Evolutionary conservation across 2,888 invertebrate species (phyloP).

Genomic region (Carcina quercana): DNA sequence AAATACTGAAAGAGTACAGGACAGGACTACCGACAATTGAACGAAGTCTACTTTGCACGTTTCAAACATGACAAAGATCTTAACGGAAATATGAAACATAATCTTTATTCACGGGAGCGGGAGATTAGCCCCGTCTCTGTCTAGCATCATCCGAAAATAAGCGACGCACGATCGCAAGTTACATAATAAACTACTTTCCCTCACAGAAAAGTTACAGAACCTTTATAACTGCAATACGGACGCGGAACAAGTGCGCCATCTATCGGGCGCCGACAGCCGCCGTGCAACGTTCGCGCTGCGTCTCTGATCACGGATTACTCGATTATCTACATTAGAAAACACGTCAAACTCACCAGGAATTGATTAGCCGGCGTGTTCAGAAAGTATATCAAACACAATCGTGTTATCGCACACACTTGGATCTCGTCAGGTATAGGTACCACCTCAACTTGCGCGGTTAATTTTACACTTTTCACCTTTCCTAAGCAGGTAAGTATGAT

Average conservation of each 20-base stretch:
- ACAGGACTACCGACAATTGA: too few relatives aligned
- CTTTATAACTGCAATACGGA: slow-evolving; percentile 57
- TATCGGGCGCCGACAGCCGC: slow-evolving; percentile 25
- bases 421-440: slow-evolving; percentile 1
- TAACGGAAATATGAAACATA: too few relatives aligned
- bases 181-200: slow-evolving; percentile 30
- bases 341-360: slow-evolving; percentile 11
- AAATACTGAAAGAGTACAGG: too few relatives aligned
- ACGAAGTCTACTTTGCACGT: too few relatives aligned
- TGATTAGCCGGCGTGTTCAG: slow-evolving; percentile 1
- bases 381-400: slow-evolving; percentile 8
- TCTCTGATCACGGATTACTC: slow-evolving; percentile 1
- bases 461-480: too few relatives aligned
- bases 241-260: slow-evolving; percentile 50
- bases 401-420: slow-evolving; percentile 9
- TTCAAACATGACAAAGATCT: too few relatives aligned
- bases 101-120: too few relatives aligned
- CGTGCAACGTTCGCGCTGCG: too few relatives aligned
- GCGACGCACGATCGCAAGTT: slow-evolving; percentile 21
- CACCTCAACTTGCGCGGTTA: too few relatives aligned
- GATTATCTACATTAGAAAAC: slow-evolving; percentile 4
- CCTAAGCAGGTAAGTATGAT: slow-evolving; percentile 1
- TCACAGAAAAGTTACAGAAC: slow-evolving; percentile 31
- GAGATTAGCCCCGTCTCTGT: too few relatives aligned
- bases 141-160: too few relatives aligned